Evolutionary conservation across 2,888 invertebrate species (phyloP).

Genomic region (Acrobasis repandana): DNA sequence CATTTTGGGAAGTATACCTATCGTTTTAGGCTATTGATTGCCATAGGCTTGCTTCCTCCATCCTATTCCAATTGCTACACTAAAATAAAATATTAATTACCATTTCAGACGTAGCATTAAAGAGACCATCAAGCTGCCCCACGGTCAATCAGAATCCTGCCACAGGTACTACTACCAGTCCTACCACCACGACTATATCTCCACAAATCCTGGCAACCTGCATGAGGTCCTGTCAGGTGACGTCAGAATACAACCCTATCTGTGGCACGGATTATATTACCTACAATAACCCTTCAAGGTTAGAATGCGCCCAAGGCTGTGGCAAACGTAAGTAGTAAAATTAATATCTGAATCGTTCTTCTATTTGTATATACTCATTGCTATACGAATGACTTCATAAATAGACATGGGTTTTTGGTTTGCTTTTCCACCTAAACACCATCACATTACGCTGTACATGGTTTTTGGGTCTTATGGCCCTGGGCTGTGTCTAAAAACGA

Average conservation of each 20-base stretch:
- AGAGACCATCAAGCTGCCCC: neutral
- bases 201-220: constrained; percentile 27
- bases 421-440: too few species aligned
- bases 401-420: too few species aligned
- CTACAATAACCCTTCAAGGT: constrained; percentile 61
- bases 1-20: too few species aligned
- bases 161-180: neutral
- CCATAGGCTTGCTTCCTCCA: too few species aligned
- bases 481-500: neutral
- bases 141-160: neutral
- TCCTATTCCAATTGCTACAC: too few species aligned
- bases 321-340: constrained; percentile 58
- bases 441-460: neutral
- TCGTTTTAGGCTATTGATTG: too few species aligned
- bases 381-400: too few species aligned
- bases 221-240: constrained; percentile 50
- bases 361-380: too few species aligned
- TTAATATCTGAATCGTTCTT: too few species aligned
- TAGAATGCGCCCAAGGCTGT: constrained; percentile 65
- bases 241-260: constrained; percentile 66
- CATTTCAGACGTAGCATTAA: constrained; percentile 13
- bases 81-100: neutral
- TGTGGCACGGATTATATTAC: constrained; percentile 68
- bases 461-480: neutral
- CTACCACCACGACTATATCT: neutral